Evolutionary conservation across 2,797 vertebrate genomes (phyloP).

Genomic region (Xiphorhynchus erythropygius): DNA sequence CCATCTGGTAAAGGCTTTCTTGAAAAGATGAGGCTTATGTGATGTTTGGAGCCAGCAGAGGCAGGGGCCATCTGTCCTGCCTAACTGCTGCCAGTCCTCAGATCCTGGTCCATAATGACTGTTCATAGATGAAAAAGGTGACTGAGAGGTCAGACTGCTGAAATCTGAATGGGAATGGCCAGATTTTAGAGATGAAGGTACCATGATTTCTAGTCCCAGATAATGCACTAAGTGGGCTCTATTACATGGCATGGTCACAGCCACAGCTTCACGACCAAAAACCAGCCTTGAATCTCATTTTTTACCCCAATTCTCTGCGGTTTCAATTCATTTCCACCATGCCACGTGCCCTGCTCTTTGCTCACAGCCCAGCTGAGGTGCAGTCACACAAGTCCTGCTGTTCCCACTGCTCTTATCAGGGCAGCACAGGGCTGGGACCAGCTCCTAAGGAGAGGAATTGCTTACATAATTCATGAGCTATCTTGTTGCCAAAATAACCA

Average conservation of each 20-base stretch:
- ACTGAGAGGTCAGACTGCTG: neutral
- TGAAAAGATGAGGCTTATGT: neutral
- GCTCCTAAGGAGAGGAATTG: neutral
- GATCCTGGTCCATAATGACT: neutral
- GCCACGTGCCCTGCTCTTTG: rapidly evolving
- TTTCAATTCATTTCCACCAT: neutral
- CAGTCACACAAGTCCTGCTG: neutral
- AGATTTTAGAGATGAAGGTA: neutral
- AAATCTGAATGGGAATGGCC: neutral
- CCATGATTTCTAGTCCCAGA: neutral
- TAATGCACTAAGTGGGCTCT: rapidly evolving
- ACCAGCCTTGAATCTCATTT: neutral
- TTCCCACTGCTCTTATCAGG: neutral
- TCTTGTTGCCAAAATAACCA: conserved; percentile 2
- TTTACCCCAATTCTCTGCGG: rapidly evolving
- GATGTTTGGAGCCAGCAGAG: neutral
- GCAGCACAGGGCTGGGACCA: neutral
- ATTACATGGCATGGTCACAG: rapidly evolving
- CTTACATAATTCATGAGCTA: neutral
- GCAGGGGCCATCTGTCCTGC: neutral
- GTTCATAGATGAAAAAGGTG: neutral
- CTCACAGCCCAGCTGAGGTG: neutral
- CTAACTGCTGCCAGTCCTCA: neutral
- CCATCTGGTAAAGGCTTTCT: neutral
- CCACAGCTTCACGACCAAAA: neutral